These are phyloP conservation scores for Neodiprion fabricii DNA, from an alignment of 1,140 invertebrate species.

Conservation along the genomic window DNA sequence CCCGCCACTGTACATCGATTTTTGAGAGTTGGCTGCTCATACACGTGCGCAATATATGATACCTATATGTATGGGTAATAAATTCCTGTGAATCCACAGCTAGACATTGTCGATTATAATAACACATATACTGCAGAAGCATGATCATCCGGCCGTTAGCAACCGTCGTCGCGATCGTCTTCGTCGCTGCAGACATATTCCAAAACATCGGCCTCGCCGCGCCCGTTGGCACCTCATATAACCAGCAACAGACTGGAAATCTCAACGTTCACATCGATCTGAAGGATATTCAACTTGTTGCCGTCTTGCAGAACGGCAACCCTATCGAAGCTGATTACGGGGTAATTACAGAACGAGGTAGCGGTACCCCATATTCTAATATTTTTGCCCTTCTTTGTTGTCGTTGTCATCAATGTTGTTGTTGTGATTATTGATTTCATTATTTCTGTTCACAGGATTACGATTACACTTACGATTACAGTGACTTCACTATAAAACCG, in stretches of 20 bases:
- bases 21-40: too few species aligned
- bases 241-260: slow-evolving; percentile 78
- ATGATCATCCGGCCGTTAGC: not conserved
- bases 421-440: slow-evolving; percentile 17
- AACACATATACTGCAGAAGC: too few species aligned
- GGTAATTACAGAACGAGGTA: slow-evolving; percentile 45
- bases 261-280: slow-evolving; percentile 80
- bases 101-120: not conserved
- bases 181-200: not conserved
- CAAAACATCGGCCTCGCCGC: slow-evolving; percentile 20
- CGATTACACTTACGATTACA: slow-evolving; percentile 61
- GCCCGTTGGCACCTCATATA: slow-evolving; percentile 55
- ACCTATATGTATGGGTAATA: too few species aligned
- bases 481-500: slow-evolving; percentile 59
- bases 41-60: too few species aligned
- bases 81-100: not conserved
- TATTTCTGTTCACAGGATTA: slow-evolving; percentile 46
- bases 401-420: not conserved
- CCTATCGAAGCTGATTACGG: slow-evolving; percentile 59
- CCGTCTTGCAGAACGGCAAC: slow-evolving; percentile 65
- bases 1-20: too few species aligned
- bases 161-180: not conserved
- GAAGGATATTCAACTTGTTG: slow-evolving; percentile 78
- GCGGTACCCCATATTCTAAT: slow-evolving; percentile 12
- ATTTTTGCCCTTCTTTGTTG: slow-evolving; percentile 2